Evolutionary conservation across 2,797 vertebrate genomes (phyloP).

Genomic region (Esox masquinongy): DNA sequence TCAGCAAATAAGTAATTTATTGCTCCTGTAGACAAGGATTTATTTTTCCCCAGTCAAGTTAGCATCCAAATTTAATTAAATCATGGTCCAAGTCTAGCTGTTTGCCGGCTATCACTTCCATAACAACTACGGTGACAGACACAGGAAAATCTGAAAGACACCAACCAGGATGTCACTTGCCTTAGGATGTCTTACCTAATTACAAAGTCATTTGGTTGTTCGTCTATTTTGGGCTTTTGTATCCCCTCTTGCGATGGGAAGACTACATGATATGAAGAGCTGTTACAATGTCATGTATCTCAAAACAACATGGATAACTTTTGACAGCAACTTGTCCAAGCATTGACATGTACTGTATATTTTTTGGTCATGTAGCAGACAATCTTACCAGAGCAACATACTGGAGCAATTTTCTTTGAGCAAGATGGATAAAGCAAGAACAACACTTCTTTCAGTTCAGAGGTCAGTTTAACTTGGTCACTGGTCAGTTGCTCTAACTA

Average conservation of each 20-base stretch:
- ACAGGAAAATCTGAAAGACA: not conserved
- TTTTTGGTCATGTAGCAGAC: too few species aligned
- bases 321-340: not conserved
- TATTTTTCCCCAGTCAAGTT: conserved; percentile 15
- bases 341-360: not conserved
- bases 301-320: not conserved
- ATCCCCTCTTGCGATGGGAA: not conserved
- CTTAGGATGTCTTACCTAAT: not conserved
- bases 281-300: not conserved
- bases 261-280: not conserved
- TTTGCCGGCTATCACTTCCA: not conserved
- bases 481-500: too few species aligned
- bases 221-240: not conserved
- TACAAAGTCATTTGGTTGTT: not conserved
- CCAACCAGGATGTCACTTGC: not conserved
- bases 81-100: conserved; percentile 13
- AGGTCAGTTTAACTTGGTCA: too few species aligned
- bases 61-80: not conserved
- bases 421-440: too few species aligned
- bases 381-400: too few species aligned
- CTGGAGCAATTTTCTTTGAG: too few species aligned
- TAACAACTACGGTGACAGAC: not conserved
- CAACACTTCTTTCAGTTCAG: too few species aligned
- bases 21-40: conserved; percentile 35
- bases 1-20: conserved; percentile 50